A percentile compares a stretch with the other conserved stretches of the same genome.
phyloP scores from a whole-genome alignment of 2,888 invertebrate genomes.

The Ectemnius lituratus region DNA sequence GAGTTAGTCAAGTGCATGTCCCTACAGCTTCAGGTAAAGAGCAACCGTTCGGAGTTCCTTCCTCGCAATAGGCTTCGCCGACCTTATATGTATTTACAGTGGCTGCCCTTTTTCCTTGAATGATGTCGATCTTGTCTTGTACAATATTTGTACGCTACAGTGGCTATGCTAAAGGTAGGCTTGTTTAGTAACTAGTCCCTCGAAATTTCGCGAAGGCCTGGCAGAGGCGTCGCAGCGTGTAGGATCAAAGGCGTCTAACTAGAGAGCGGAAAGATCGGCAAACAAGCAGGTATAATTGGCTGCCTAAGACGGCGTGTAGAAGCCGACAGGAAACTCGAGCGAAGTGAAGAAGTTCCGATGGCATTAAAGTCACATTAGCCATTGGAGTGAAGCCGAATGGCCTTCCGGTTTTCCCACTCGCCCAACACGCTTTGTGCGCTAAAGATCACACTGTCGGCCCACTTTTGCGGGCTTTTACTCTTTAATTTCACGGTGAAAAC shows the following conservation, averaged over 20 bases:
- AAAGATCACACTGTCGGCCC: constrained; percentile 21
- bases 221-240: background rate
- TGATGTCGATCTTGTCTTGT: background rate
- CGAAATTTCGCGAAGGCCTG: no score
- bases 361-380: constrained; percentile 68
- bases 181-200: no score
- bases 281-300: constrained; percentile 38
- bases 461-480: constrained; percentile 23
- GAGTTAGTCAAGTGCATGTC: constrained; percentile 69
- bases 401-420: constrained; percentile 45
- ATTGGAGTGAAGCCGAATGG: constrained; percentile 21
- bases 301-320: constrained; percentile 17
- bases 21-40: constrained; percentile 45
- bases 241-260: constrained; percentile 17
- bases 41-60: constrained; percentile 67
- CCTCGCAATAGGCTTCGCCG: constrained; percentile 38
- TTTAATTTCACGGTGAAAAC: constrained; percentile 13
- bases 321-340: constrained; percentile 50
- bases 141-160: background rate
- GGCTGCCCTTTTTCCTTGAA: background rate
- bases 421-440: constrained; percentile 19
- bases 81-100: background rate
- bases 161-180: no score
- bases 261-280: constrained; percentile 31
- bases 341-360: constrained; percentile 57